Percentiles rank a stretch among this genome's conserved stretches.
These are phyloP conservation scores for Notodonta ziczac DNA, from an alignment of 2,888 invertebrate genomes.

Conservation along the genomic window DNA sequence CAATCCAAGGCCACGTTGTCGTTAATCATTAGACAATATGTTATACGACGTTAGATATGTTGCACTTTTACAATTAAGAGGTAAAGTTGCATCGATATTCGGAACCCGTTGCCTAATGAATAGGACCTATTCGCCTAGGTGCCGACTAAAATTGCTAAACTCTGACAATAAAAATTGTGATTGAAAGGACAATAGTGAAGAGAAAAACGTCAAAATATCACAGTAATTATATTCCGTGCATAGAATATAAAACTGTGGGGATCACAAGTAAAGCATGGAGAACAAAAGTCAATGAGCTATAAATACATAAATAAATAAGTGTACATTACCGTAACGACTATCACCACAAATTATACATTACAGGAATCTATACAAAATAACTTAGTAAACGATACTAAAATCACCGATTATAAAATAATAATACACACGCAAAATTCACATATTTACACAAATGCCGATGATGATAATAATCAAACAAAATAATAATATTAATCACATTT, in stretches of 20 bases:
- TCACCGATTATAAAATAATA: constrained; percentile 62
- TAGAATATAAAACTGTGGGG: constrained; percentile 55
- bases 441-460: constrained; percentile 67
- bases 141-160: not conserved
- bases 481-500: constrained; percentile 72
- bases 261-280: constrained; percentile 41
- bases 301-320: constrained; percentile 61
- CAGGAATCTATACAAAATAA: constrained; percentile 72
- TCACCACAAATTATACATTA: constrained; percentile 75
- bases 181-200: constrained; percentile 37
- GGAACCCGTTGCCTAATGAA: not conserved
- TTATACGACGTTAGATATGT: not conserved
- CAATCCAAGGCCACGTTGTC: constrained; percentile 9
- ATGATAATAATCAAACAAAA: constrained; percentile 59
- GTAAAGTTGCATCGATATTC: not conserved
- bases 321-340: constrained; percentile 62
- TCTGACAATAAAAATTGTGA: not conserved
- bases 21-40: not conserved
- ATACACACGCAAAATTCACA: constrained; percentile 72
- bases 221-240: constrained; percentile 51
- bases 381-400: constrained; percentile 61
- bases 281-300: constrained; percentile 52
- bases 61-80: too few species aligned
- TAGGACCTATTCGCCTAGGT: too few species aligned
- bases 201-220: constrained; percentile 40